phyloP scores from a whole-genome alignment of 2,888 invertebrate species.

The Drosophila merina region DNA sequence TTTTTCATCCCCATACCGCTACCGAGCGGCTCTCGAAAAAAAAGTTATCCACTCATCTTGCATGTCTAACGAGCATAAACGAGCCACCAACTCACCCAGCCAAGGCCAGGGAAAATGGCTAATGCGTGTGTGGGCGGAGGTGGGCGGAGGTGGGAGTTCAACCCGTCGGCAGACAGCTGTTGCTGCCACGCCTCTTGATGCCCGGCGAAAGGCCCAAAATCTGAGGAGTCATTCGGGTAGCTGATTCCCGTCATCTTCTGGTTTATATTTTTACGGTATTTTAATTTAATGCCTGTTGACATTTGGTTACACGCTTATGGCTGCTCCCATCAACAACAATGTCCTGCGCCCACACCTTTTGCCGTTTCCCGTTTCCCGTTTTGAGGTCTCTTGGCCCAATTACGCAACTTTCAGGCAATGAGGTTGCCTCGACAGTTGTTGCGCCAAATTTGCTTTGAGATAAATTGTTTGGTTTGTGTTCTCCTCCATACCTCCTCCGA shows the following conservation, averaged over 20 bases:
- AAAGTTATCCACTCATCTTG: conserved; percentile 49
- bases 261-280: conserved; percentile 57
- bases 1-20: conserved; percentile 27
- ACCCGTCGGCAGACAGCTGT: conserved; percentile 53
- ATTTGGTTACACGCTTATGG: conserved; percentile 56
- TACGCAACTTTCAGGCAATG: conserved; percentile 38
- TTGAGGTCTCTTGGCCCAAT: conserved; percentile 22
- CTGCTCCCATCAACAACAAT: conserved; percentile 37
- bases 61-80: conserved; percentile 52
- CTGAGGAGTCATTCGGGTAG: conserved; percentile 44
- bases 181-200: conserved; percentile 18
- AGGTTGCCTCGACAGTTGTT: conserved; percentile 39
- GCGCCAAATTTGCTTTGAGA: conserved; percentile 47
- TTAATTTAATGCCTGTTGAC: conserved; percentile 71
- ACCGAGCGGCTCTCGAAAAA: conserved; percentile 10
- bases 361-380: neutral
- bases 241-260: conserved; percentile 47
- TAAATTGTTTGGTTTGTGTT: conserved; percentile 55
- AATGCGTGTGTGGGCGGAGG: conserved; percentile 26
- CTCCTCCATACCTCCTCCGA: neutral
- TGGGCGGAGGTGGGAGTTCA: conserved; percentile 4
- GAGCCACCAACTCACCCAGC: conserved; percentile 37
- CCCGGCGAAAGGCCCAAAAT: conserved; percentile 22
- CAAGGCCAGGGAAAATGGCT: conserved; percentile 40
- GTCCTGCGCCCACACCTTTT: conserved; percentile 12